phyloP scores from a whole-genome alignment of 2,888 invertebrate genomes.

The Torymus texanus region DNA sequence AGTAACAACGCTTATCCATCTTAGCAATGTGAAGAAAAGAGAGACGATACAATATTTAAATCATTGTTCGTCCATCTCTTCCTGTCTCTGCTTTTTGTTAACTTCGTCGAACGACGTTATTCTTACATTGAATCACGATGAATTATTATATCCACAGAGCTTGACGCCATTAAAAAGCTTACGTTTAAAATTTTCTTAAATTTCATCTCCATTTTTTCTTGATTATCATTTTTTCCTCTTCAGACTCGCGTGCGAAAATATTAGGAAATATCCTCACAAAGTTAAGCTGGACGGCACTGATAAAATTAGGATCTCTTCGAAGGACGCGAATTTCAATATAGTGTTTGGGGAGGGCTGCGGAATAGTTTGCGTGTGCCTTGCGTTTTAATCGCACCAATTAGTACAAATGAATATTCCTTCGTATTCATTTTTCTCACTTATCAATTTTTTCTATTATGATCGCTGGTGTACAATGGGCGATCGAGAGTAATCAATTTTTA shows the following conservation, averaged over 20 bases:
- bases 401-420: conserved; percentile 32
- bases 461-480: conserved; percentile 25
- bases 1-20: conserved; percentile 58
- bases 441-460: conserved; percentile 14
- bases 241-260: conserved; percentile 72
- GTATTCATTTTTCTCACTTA: conserved; percentile 20
- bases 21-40: conserved; percentile 59
- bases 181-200: conserved; percentile 52
- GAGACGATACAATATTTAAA: conserved; percentile 31
- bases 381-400: conserved; percentile 35
- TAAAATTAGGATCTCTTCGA: conserved; percentile 74
- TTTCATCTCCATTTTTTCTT: conserved; percentile 42
- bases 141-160: conserved; percentile 48
- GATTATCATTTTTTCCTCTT: conserved; percentile 55
- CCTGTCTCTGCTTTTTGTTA: conserved; percentile 33
- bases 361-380: conserved; percentile 43
- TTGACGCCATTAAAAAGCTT: conserved; percentile 54
- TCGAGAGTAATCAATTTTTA: conserved; percentile 42
- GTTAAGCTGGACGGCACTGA: conserved; percentile 75
- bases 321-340: conserved; percentile 68
- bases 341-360: conserved; percentile 55
- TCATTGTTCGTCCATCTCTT: conserved; percentile 44
- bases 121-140: conserved; percentile 40
- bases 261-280: conserved; percentile 73
- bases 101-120: conserved; percentile 31